A percentile compares a stretch with the other conserved stretches of the same genome.
Evolutionary conservation across 2,888 invertebrate genomes (phyloP).

Genomic region (Nomada lathburiana): DNA sequence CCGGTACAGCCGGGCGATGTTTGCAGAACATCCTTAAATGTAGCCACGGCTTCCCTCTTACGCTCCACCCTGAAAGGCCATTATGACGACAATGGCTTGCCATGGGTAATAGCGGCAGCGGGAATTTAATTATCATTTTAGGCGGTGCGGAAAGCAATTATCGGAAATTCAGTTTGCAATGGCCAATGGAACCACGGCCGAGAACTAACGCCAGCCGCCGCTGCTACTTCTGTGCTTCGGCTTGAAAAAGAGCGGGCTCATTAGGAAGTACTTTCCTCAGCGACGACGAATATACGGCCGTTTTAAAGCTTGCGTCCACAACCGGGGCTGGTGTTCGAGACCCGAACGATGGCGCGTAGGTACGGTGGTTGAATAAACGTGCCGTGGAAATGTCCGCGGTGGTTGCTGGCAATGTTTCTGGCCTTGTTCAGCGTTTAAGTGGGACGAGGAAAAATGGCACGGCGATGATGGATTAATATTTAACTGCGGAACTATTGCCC

Average conservation of each 20-base stretch:
- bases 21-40: constrained; percentile 61
- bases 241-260: constrained; percentile 61
- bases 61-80: constrained; percentile 49
- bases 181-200: constrained; percentile 74
- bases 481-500: too few species aligned
- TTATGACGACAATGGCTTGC: constrained; percentile 66
- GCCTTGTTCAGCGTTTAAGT: not conserved
- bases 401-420: not conserved
- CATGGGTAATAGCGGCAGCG: constrained; percentile 67
- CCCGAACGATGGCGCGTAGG: not conserved
- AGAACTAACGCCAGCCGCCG: constrained; percentile 41
- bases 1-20: constrained; percentile 11
- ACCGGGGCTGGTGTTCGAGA: not conserved
- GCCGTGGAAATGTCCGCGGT: not conserved
- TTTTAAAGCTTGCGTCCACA: constrained; percentile 5
- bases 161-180: constrained; percentile 82
- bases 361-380: constrained; percentile 14
- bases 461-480: too few species aligned
- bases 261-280: constrained; percentile 54
- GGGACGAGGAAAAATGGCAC: not conserved
- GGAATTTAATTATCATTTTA: constrained; percentile 83
- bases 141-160: constrained; percentile 82
- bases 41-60: constrained; percentile 51
- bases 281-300: constrained; percentile 20
- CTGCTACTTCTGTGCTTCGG: constrained; percentile 29